Evolutionary conservation across 2,888 invertebrate species (phyloP).

Genomic region (Caenorhabditis uteleia): DNA sequence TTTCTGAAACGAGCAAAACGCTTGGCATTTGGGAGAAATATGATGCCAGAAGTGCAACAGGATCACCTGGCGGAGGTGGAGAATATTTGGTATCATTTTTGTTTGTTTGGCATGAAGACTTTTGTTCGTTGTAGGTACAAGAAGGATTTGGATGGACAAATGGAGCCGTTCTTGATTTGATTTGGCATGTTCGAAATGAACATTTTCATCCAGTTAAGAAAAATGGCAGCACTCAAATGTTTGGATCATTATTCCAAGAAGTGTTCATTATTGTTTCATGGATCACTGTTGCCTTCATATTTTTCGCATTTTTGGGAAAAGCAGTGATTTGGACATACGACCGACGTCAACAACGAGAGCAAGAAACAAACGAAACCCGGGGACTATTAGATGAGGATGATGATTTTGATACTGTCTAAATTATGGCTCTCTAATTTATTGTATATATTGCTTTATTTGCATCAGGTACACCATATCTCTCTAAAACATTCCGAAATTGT

Average conservation of each 20-base stretch:
- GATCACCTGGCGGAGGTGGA: slow-evolving; percentile 22
- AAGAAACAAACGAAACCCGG: not conserved
- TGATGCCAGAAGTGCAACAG: slow-evolving; percentile 16
- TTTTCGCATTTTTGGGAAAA: not conserved
- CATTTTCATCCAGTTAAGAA: not conserved
- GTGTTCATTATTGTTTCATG: not conserved
- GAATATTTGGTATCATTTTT: slow-evolving; percentile 17
- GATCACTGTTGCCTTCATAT: not conserved
- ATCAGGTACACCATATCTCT: too few relatives aligned
- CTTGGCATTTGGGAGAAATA: slow-evolving; percentile 59
- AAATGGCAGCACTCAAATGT: not conserved
- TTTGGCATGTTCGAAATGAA: slow-evolving; percentile 14
- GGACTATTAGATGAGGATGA: too few relatives aligned
- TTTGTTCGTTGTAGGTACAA: too few relatives aligned
- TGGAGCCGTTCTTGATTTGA: slow-evolving; percentile 61
- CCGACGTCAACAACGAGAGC: not conserved
- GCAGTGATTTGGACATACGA: not conserved
- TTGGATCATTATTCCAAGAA: not conserved
- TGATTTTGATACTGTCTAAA: too few relatives aligned
- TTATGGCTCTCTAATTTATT: too few relatives aligned
- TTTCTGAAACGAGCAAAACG: slow-evolving; percentile 18
- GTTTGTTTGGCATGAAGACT: too few relatives aligned
- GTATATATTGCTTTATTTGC: too few relatives aligned
- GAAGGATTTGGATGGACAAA: slow-evolving; percentile 67
- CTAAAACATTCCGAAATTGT: too few relatives aligned